Percentiles rank a stretch among this genome's conserved stretches.
Conservation (phyloP, 2,113 vertebrate species). For the Xenopus laevis region DNA sequence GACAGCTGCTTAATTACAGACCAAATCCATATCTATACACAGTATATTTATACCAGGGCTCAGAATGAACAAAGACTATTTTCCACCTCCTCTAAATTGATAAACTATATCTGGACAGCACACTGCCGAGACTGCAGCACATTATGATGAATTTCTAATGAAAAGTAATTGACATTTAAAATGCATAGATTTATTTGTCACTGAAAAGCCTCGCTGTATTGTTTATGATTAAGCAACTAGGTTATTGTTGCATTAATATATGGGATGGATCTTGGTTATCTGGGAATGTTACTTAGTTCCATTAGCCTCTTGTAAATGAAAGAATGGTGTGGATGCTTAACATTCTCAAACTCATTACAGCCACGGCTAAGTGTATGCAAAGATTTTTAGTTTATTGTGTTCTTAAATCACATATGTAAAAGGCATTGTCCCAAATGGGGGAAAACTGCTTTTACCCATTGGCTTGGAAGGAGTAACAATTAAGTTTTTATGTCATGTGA, state of each 20-base stretch:
- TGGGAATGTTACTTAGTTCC: background rate
- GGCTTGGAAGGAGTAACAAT: background rate
- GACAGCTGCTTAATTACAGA: background rate
- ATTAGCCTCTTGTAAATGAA: slow-evolving; percentile 7
- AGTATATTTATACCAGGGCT: background rate
- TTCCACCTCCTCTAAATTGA: slow-evolving; percentile 1
- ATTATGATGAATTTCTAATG: background rate
- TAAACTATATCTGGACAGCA: slow-evolving; percentile 9
- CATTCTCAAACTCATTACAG: background rate
- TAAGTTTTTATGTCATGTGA: background rate
- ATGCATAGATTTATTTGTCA: slow-evolving; percentile 11
- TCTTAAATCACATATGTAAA: background rate
- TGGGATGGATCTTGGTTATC: slow-evolving; percentile 1
- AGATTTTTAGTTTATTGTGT: background rate
- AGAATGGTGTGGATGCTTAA: background rate
- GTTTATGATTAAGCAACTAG: background rate
- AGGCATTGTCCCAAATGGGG: background rate
- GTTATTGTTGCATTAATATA: slow-evolving; percentile 8
- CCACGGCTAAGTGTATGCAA: background rate
- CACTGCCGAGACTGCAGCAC: background rate
- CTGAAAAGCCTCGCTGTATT: slow-evolving; percentile 1
- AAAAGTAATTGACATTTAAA: slow-evolving; percentile 17
- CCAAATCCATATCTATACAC: background rate
- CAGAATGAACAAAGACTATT: background rate
- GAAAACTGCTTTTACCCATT: background rate